phyloP scores from a whole-genome alignment of 2,888 invertebrate species.

The Pemphredon lugubris region DNA sequence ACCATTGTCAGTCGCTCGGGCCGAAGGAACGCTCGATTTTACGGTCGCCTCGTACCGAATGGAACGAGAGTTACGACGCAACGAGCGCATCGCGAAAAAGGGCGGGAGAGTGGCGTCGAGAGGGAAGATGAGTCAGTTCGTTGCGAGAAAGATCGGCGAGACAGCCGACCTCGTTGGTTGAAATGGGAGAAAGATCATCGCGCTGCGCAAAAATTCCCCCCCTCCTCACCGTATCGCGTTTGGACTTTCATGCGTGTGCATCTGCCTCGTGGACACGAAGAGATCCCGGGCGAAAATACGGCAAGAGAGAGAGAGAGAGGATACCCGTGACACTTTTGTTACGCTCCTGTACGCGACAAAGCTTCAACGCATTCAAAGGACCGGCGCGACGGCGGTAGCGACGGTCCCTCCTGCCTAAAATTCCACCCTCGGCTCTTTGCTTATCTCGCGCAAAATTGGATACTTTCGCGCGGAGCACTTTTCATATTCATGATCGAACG shows the following conservation, averaged over 20 bases:
- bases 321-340: conserved; percentile 43
- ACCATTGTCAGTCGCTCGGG: conserved; percentile 56
- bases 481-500: too few species aligned
- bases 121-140: conserved; percentile 60
- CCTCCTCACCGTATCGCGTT: conserved; percentile 22
- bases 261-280: conserved; percentile 25
- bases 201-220: conserved; percentile 40
- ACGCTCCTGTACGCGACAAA: conserved; percentile 15
- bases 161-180: conserved; percentile 46
- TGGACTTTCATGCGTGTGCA: conserved; percentile 49
- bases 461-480: too few species aligned
- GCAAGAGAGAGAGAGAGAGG: conserved; percentile 10
- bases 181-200: conserved; percentile 57
- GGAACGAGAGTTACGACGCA: conserved; percentile 70
- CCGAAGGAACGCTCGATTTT: conserved; percentile 71
- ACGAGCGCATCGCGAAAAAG: conserved; percentile 45
- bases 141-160: conserved; percentile 20
- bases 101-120: conserved; percentile 20
- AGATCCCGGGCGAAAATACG: conserved; percentile 25
- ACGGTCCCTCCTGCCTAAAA: conserved; percentile 11
- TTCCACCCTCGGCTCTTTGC: conserved; percentile 23
- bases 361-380: conserved; percentile 33
- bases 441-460: conserved; percentile 31
- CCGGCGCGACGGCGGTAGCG: too few species aligned
- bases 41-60: conserved; percentile 72